Conservation (phyloP, 1,140 invertebrate genomes). For the honey bee (Apis mellifera) region Amel_HAv3.1 CM009936.2:6714501-6715000, state of each 20-base stretch:
- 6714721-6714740: slow-evolving; percentile 80
- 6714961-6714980: slow-evolving; percentile 68
- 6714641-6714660: slow-evolving; percentile 78
- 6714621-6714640: slow-evolving; percentile 79
- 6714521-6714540: not conserved
- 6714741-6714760: slow-evolving; percentile 78
- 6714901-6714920: slow-evolving; percentile 80
- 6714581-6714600: slow-evolving; percentile 53
- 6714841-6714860: slow-evolving; percentile 26
- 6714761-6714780: slow-evolving; percentile 62
- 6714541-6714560: not conserved
- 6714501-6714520: slow-evolving; percentile 34
- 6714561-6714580: not conserved
- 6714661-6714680: slow-evolving; percentile 81
- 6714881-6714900: slow-evolving; percentile 48
- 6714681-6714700: slow-evolving; percentile 82
- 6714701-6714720: slow-evolving; percentile 73
- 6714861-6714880: slow-evolving; percentile 50
- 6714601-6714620: slow-evolving; percentile 58
- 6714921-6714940: slow-evolving; percentile 77
- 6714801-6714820: slow-evolving; percentile 65
- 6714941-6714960: slow-evolving; percentile 76
- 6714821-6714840: slow-evolving; percentile 68
- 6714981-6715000: slow-evolving; percentile 62
- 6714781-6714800: slow-evolving; percentile 67